Percentiles rank a stretch among this genome's conserved stretches.
These are phyloP conservation scores for Volucella inanis DNA, from an alignment of 2,888 invertebrate genomes.

Conservation along the genomic window DNA sequence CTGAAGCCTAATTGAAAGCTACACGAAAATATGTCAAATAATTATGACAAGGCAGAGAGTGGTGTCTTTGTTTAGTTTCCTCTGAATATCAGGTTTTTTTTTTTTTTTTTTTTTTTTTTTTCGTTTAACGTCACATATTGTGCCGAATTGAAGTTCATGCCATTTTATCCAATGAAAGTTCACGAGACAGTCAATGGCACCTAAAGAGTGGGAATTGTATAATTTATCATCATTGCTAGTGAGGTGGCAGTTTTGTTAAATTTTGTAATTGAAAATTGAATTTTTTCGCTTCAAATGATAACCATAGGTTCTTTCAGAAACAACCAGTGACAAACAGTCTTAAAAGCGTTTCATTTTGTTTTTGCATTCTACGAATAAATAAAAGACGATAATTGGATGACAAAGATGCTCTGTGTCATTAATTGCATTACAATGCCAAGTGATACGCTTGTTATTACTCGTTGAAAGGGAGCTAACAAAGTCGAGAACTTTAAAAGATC, in stretches of 20 bases:
- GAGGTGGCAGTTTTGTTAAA: conserved; percentile 15
- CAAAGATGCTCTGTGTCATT: too few species aligned
- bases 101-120: neutral
- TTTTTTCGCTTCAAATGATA: too few species aligned
- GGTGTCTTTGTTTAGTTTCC: neutral
- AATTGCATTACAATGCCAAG: too few species aligned
- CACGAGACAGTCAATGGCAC: conserved; percentile 26
- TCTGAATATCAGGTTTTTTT: neutral
- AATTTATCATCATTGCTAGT: conserved; percentile 14
- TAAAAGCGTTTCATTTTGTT: too few species aligned
- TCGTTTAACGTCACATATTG: neutral
- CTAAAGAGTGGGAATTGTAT: neutral
- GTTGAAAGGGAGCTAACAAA: too few species aligned
- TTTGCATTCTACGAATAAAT: too few species aligned
- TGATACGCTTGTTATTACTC: too few species aligned
- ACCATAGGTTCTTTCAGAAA: too few species aligned
- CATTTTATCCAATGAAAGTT: conserved; percentile 9
- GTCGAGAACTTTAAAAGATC: too few species aligned
- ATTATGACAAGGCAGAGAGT: neutral
- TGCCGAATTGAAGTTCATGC: conserved; percentile 9
- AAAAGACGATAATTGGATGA: too few species aligned
- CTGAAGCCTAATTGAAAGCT: conserved; percentile 34
- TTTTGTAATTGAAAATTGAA: conserved; percentile 12
- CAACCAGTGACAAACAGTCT: too few species aligned
- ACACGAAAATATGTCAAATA: conserved; percentile 28